These are phyloP conservation scores for Saturnia japonica DNA, from an alignment of 2,888 invertebrate species.

Conservation along the genomic window DNA sequence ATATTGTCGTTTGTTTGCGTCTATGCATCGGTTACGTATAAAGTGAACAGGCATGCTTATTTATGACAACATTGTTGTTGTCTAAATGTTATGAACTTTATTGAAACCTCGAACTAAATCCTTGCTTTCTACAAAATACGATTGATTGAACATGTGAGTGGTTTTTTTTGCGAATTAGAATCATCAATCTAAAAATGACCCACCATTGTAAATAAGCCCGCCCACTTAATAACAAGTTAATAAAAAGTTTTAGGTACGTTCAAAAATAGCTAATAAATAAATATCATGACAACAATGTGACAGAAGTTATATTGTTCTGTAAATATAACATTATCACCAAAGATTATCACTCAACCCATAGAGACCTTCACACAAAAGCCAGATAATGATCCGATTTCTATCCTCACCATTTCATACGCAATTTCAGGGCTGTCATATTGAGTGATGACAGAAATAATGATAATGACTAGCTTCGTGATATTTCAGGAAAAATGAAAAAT, in stretches of 20 bases:
- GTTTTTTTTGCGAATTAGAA: no score
- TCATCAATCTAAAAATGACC: no score
- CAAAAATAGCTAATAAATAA: neutral
- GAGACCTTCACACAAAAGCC: constrained; percentile 1
- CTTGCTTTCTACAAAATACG: neutral
- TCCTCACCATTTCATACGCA: neutral
- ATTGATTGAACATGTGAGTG: no score
- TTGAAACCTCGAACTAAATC: neutral
- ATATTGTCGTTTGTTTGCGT: no score
- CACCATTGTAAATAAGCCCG: no score
- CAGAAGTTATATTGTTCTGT: neutral
- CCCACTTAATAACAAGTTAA: neutral
- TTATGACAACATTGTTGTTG: no score
- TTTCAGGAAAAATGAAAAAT: constrained; percentile 18
- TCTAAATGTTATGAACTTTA: neutral
- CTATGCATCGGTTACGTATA: no score
- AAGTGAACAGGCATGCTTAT: no score
- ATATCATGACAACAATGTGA: neutral
- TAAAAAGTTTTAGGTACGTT: no score
- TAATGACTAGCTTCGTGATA: constrained; percentile 16
- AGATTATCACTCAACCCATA: constrained; percentile 10
- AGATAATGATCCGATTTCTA: constrained; percentile 14
- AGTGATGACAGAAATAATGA: constrained; percentile 19
- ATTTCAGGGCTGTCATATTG: constrained; percentile 15
- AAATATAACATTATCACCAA: constrained; percentile 2